phyloP scores from a whole-genome alignment of 2,888 invertebrate species.

The Oligia fasciuncula region DNA sequence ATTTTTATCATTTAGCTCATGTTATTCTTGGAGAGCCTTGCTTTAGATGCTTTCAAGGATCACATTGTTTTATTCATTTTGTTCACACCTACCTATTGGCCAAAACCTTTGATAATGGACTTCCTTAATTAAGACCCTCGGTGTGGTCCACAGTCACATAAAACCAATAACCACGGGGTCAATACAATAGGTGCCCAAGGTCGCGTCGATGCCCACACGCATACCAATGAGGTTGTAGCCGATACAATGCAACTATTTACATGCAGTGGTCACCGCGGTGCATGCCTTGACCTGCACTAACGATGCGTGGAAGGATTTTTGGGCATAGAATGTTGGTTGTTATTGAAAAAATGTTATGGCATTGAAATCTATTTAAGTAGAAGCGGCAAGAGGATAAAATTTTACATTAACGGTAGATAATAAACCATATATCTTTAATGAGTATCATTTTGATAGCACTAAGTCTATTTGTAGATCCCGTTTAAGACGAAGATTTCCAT shows the following conservation, averaged over 20 bases:
- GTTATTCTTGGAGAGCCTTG: not conserved
- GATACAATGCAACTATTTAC: constrained; percentile 61
- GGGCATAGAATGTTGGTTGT: constrained; percentile 12
- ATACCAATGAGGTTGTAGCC: constrained; percentile 45
- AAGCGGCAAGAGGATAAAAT: not conserved
- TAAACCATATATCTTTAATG: too few relatives aligned
- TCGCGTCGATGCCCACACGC: constrained; percentile 40
- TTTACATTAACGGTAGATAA: not conserved
- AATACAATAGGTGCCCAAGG: constrained; percentile 51
- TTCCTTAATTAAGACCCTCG: constrained; percentile 38
- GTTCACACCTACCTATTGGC: not conserved
- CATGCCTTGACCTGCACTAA: constrained; percentile 55
- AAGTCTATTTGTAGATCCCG: too few relatives aligned
- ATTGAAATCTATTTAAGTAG: not conserved
- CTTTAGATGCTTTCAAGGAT: not conserved
- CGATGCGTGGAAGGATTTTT: constrained; percentile 49
- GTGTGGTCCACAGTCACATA: constrained; percentile 49
- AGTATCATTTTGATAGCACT: too few relatives aligned
- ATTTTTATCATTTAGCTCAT: not conserved
- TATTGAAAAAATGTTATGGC: not conserved
- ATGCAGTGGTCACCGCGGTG: constrained; percentile 54
- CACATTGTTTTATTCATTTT: constrained; percentile 7
- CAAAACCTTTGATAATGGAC: constrained; percentile 8
- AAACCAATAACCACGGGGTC: constrained; percentile 62
- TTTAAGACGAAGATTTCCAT: too few relatives aligned